Base-by-base conservation (phyloP, 2,113 vertebrate genomes). In the Myiagra hebetior region DNA sequence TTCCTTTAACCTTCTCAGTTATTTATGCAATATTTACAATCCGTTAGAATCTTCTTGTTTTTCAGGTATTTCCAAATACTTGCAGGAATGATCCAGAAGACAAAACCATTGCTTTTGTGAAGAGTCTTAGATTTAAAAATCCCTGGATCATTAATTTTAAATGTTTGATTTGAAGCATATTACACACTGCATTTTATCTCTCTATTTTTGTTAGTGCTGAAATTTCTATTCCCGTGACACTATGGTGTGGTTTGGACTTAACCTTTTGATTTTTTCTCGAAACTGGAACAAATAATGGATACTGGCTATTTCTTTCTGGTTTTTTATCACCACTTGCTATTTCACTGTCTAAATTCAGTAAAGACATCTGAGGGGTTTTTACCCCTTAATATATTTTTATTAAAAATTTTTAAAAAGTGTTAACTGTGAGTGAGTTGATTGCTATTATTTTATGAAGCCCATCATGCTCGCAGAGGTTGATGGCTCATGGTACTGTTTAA, bases 171-270 rank as follows among this genome's bases (percentile, higher is more conserved):
- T 75, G 72, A 68, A 60, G 18, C 23, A 5, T 41, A 6, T 80
- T 64, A 6, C 26, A 35, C 53, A 44, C 21, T 46, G 15, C 7
- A 17, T 56, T 44, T 5, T 60, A 8, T 56, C 37, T 81, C 11
- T 87, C 42, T 62, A 27, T 55, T 85, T 13, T 72, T 91, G 31
- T 39, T 23, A 11, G 11, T 91, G 69, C 60, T 86, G 76, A 46
- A 56, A 57, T 89, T 84, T 89, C 76, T 91, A 22, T 94, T 94
- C 63, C 72, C 57, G 37, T 94, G 84, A 77, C 31, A 2, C 24
- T 41, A 4, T 53, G 20, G 52, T 73, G 75, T 92, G 63, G 28
- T 74, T 95, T 91, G 80, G 50, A 69, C 41, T 30, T 30, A 80
- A 65, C 37, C 14, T 91, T 68, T 73, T 57, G 27, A 41, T n/a